A percentile compares a stretch with the other conserved stretches of the same genome.
Conservation (phyloP, 2,888 invertebrate species). For the Megaustenia siamemsis region DNA sequence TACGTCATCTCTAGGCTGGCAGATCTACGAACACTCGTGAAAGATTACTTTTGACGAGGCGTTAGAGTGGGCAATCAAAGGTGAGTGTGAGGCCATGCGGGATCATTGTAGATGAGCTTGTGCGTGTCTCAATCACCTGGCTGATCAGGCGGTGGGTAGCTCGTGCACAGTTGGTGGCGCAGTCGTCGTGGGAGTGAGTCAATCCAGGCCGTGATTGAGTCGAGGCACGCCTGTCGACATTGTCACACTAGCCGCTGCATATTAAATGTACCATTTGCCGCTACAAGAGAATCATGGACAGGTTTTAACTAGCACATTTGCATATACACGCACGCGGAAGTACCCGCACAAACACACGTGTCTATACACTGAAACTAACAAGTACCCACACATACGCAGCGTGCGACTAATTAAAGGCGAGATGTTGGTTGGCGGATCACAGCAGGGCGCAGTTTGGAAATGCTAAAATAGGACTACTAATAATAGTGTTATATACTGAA, state of each 20-base stretch:
- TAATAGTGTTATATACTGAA: no score
- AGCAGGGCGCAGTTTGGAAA: no score
- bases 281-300: background rate
- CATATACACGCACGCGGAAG: background rate
- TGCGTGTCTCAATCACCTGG: slow-evolving; percentile 6
- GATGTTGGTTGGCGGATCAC: no score
- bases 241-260: background rate
- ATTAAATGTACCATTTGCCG: background rate
- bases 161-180: background rate
- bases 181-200: slow-evolving; percentile 3
- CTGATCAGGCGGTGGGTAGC: background rate
- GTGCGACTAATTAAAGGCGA: background rate
- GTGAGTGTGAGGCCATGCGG: background rate
- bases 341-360: slow-evolving; percentile 16
- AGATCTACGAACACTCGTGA: background rate
- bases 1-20: background rate
- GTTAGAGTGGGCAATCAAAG: slow-evolving; percentile 18
- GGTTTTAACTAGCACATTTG: background rate
- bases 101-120: slow-evolving; percentile 39
- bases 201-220: background rate
- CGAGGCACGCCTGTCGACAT: background rate
- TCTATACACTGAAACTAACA: background rate
- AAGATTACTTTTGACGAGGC: slow-evolving; percentile 4
- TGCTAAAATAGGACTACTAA: no score
- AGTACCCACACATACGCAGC: background rate